Evolutionary conservation across 2,888 invertebrate genomes (phyloP), one percentile per base, ranked within the genome.

Genomic region (Apodemia mormo): DNA sequence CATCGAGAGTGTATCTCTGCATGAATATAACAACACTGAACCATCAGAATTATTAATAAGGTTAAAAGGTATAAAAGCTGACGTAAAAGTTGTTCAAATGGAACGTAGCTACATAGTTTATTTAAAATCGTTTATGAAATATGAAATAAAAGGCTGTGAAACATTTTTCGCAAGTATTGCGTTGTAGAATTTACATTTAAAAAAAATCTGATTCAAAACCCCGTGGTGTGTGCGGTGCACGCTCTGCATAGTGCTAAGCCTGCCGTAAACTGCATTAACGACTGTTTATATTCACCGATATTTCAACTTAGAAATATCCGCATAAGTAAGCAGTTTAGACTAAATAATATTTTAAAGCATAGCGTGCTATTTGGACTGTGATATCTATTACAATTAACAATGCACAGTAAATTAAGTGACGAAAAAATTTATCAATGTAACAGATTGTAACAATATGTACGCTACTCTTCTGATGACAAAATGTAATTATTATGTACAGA

Each of bases 171-270:
- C 64, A 64, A 64, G 64, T 64, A 64, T 64, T 64, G 67, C 64
- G 61, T 71, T 71, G 68, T 71, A 71, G 66, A 71, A 71, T 68
- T 68, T 71, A 71, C 68, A 68, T 71, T 71, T 68, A 68, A 30
- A 68, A 68, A 68, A 71, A 71, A 71, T 64, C 64, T 58, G 71
- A 68, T 71, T 68, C 68, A 68, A 71, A 67, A 49, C 64, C 64
- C 68, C 52, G 68, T 52, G 40, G 71, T 56, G 52, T 66, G 64
- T 64, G 68, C 66, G 49, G 12, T 37, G 70, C 33, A 54, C 66
- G 70, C 65, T 71, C 29, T 54, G 68, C 66, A 30, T 49, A 45
- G 61, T 67, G 70, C 70, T 67, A 70, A 70, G 70, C 70, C 58
- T 61, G 45, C 70, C 70, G 61, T 70, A 61, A 70, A 70, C 64